These are phyloP conservation scores for Danaus plexippus DNA, from an alignment of 1,140 invertebrate species.

Conservation along the genomic window DNA sequence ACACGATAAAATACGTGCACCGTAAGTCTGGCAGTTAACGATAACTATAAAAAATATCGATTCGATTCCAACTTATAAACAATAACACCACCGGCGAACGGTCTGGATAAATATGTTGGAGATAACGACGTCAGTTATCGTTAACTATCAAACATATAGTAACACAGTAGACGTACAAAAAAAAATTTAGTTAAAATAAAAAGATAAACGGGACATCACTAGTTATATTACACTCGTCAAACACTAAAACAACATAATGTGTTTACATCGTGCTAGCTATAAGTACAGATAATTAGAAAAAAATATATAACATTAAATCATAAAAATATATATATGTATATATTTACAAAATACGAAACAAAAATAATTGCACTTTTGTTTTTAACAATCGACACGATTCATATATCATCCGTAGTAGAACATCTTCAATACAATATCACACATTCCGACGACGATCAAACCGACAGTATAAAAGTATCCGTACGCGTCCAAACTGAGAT, in stretches of 20 bases:
- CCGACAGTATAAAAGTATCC: slow-evolving; percentile 16
- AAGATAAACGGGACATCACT: too few species aligned
- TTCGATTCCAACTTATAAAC: too few species aligned
- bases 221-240: too few species aligned
- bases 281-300: slow-evolving; percentile 15
- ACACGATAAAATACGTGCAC: too few species aligned
- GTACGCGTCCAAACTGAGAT: slow-evolving; percentile 13
- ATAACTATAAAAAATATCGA: too few species aligned
- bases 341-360: slow-evolving; percentile 35
- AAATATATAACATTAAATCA: slow-evolving; percentile 1
- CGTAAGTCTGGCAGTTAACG: too few species aligned
- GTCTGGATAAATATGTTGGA: too few species aligned
- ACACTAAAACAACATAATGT: slow-evolving; percentile 12
- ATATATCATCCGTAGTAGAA: slow-evolving; percentile 8
- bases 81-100: too few species aligned
- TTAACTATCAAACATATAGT: too few species aligned
- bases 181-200: too few species aligned
- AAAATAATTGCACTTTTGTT: slow-evolving; percentile 36
- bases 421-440: slow-evolving; percentile 19
- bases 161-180: too few species aligned
- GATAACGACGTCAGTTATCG: too few species aligned
- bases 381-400: slow-evolving; percentile 17
- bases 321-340: slow-evolving; percentile 22
- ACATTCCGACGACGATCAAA: slow-evolving; percentile 18
- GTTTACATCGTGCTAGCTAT: slow-evolving; percentile 19